Evolutionary conservation across 2,113 vertebrate species (phyloP).

Genomic region (Gallinago media): DNA sequence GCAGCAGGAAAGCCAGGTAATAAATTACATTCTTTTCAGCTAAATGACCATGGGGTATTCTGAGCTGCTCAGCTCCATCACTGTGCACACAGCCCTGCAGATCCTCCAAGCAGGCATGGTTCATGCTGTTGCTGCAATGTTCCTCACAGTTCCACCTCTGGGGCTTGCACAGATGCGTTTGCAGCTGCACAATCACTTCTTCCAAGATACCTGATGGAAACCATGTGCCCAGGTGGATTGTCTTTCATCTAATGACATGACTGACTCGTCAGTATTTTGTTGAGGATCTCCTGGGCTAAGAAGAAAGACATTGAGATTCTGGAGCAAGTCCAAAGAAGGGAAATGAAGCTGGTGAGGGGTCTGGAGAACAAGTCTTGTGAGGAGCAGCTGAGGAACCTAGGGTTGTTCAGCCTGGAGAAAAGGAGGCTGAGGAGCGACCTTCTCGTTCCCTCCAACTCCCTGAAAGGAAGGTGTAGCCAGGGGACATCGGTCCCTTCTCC

Average conservation of each 20-base stretch:
- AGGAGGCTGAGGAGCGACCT: neutral
- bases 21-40: neutral
- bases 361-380: neutral
- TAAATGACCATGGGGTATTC: neutral
- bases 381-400: neutral
- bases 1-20: neutral
- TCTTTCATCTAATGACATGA: neutral
- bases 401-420: neutral
- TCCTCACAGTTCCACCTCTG: neutral
- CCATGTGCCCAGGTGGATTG: neutral
- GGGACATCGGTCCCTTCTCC: neutral
- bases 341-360: neutral
- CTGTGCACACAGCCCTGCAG: neutral
- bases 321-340: neutral
- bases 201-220: neutral
- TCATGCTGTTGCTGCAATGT: neutral
- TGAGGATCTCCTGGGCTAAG: neutral
- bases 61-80: neutral
- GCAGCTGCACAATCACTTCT: neutral
- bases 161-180: neutral
- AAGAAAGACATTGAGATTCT: neutral
- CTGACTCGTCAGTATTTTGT: fast-evolving
- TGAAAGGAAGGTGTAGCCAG: neutral
- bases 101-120: neutral
- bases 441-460: neutral